Evolutionary conservation across 2,797 vertebrate genomes (phyloP).

Genomic region (Sebastes jordani): DNA sequence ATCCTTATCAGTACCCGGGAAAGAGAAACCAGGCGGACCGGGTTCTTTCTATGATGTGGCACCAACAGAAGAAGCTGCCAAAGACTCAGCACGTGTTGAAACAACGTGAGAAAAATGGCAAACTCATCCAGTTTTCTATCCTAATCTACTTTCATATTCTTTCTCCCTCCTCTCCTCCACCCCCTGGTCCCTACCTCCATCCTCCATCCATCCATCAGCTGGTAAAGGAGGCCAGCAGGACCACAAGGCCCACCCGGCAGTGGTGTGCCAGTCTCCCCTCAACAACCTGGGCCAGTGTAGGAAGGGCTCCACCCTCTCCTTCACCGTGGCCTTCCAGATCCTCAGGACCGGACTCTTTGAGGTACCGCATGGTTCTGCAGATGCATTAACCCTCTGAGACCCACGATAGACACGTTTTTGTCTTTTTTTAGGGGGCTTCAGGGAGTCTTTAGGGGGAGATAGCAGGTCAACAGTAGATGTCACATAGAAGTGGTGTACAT

Average conservation of each 20-base stretch:
- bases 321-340: slow-evolving; percentile 89
- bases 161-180: background rate
- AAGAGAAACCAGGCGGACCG: background rate
- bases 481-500: too few species aligned
- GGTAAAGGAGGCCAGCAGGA: slow-evolving; percentile 74
- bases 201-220: slow-evolving; percentile 62
- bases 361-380: slow-evolving; percentile 68
- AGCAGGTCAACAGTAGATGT: too few species aligned
- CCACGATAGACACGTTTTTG: too few species aligned
- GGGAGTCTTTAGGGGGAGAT: too few species aligned
- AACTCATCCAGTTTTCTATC: background rate
- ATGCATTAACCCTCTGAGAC: background rate
- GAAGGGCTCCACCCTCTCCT: slow-evolving; percentile 87
- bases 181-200: background rate
- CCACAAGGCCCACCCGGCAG: slow-evolving; percentile 69
- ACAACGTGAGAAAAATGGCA: background rate
- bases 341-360: slow-evolving; percentile 88
- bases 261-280: slow-evolving; percentile 89
- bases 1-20: background rate
- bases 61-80: background rate
- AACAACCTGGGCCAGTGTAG: slow-evolving; percentile 87
- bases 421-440: too few species aligned
- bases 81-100: background rate
- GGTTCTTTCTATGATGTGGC: background rate
- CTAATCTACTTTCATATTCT: background rate